Conservation (phyloP, 2,113 vertebrate genomes). For the Clarias gariepinus region DNA sequence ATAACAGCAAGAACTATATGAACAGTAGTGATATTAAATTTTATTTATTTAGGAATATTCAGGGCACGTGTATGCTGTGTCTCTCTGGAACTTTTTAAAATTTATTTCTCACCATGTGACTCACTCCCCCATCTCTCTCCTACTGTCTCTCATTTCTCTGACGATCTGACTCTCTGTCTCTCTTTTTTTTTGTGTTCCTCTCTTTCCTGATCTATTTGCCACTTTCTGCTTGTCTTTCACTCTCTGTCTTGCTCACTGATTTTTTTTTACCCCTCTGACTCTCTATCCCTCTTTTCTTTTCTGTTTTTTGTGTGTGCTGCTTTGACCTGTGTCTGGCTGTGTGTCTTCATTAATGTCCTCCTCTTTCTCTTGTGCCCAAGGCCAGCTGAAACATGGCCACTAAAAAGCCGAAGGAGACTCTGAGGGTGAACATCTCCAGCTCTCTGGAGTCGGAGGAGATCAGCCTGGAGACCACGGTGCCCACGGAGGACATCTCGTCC, state of each 20-base stretch:
- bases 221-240: neutral
- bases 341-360: neutral
- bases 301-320: neutral
- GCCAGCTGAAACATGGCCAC: constrained; percentile 76
- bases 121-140: no score
- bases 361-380: neutral
- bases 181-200: neutral
- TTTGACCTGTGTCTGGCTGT: neutral
- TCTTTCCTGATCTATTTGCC: no score
- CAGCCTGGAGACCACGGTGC: constrained; percentile 94
- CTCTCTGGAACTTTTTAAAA: no score
- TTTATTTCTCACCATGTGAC: no score
- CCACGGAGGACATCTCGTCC: constrained; percentile 91
- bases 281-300: neutral
- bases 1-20: no score
- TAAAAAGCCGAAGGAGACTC: constrained; percentile 70
- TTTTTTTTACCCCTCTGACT: neutral
- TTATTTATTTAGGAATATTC: no score
- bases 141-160: no score
- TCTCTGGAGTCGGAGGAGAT: constrained; percentile 95
- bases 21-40: no score
- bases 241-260: neutral
- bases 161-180: neutral
- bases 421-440: constrained; percentile 82
- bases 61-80: no score